Evolutionary conservation across 2,113 vertebrate genomes (phyloP).

Genomic region (Columba janthina): DNA sequence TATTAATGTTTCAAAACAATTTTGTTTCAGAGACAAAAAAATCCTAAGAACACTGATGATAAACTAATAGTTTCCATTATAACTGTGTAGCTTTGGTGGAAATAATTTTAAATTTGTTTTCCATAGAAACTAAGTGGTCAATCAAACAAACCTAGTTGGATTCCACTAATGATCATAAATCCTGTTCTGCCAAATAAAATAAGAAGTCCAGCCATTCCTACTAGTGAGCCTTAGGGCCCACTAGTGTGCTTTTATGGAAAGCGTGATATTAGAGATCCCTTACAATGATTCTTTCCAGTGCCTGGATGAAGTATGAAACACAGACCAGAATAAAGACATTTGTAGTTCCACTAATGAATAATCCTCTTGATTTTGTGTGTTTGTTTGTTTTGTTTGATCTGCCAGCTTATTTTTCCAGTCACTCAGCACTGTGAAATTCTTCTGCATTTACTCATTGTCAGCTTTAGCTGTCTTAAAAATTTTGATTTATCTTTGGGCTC

Average conservation of each 20-base stretch:
- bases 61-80: slow-evolving; percentile 33
- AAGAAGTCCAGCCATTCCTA: background rate
- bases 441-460: background rate
- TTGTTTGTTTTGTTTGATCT: background rate
- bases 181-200: background rate
- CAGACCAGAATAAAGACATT: background rate
- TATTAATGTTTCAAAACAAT: slow-evolving; percentile 2
- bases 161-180: background rate
- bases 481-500: background rate
- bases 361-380: background rate
- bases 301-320: background rate
- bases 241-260: background rate
- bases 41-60: background rate
- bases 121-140: background rate
- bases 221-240: background rate
- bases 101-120: slow-evolving; percentile 22
- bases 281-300: background rate
- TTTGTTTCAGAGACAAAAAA: background rate
- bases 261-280: background rate
- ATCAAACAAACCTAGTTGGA: background rate
- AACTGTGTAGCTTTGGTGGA: background rate
- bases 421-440: background rate
- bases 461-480: background rate
- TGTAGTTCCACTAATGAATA: background rate
- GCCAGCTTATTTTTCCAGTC: background rate